Percentiles rank a stretch among this genome's conserved stretches.
Evolutionary conservation across 1,140 invertebrate species (phyloP).

Genomic region (Sycophaga agraensis): DNA sequence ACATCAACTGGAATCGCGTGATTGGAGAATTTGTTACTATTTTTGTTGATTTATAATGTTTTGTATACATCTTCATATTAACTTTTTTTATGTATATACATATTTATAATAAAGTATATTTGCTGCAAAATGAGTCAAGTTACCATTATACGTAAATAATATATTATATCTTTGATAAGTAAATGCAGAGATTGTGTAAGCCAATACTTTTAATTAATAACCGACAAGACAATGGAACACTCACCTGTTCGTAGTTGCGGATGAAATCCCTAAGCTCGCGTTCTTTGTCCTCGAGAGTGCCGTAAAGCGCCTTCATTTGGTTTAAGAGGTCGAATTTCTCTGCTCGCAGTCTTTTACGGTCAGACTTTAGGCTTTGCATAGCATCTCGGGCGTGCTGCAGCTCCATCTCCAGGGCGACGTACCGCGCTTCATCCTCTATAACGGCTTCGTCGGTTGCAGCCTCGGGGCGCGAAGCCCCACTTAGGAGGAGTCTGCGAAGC

Average conservation of each 20-base stretch:
- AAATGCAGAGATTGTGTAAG: no score
- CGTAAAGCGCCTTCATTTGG: conserved; percentile 93
- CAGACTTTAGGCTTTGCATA: conserved; percentile 76
- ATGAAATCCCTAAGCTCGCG: conserved; percentile 91
- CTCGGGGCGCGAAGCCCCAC: conserved; percentile 63
- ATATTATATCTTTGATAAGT: no score
- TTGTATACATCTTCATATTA: no score
- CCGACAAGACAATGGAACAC: background rate
- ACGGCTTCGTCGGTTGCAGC: conserved; percentile 58
- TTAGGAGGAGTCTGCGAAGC: conserved; percentile 62
- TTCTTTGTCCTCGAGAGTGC: conserved; percentile 91
- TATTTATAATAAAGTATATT: no score
- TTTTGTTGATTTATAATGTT: no score
- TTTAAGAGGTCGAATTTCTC: conserved; percentile 92
- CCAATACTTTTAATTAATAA: no score
- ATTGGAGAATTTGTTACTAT: no score
- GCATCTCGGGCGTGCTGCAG: conserved; percentile 63
- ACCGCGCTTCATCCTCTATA: conserved; percentile 60
- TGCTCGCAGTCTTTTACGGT: conserved; percentile 86
- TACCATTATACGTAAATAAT: no score
- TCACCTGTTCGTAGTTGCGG: conserved; percentile 87
- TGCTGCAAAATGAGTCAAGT: no score
- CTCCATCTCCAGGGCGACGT: conserved; percentile 62
- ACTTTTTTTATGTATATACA: no score
- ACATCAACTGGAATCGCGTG: no score